Conservation (phyloP, 2,888 invertebrate species). For the Tuta absoluta region DNA sequence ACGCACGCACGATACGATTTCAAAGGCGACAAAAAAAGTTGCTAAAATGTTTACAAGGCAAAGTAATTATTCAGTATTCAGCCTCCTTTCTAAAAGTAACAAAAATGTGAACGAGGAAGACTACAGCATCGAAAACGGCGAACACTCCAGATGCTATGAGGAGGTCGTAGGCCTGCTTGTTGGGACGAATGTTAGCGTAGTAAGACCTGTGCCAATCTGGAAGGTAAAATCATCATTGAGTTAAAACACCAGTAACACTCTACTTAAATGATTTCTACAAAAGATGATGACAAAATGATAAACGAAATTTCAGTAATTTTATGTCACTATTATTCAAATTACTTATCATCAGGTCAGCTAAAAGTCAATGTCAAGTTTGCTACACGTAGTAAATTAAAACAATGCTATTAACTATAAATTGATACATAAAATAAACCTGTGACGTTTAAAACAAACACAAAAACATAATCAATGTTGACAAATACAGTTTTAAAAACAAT, state of each 20-base stretch:
- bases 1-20: not conserved
- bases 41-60: constrained; percentile 20
- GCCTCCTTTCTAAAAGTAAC: constrained; percentile 81
- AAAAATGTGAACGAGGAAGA: constrained; percentile 83
- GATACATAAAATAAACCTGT: constrained; percentile 1
- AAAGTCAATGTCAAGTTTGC: not conserved
- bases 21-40: not conserved
- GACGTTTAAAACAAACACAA: constrained; percentile 26
- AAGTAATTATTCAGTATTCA: constrained; percentile 61
- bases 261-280: not conserved
- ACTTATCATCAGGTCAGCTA: not conserved
- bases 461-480: constrained; percentile 24
- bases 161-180: constrained; percentile 85
- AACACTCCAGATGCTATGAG: constrained; percentile 84
- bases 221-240: constrained; percentile 33
- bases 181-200: constrained; percentile 80
- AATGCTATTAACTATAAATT: constrained; percentile 21
- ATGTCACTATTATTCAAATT: too few species aligned
- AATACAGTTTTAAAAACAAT: constrained; percentile 28
- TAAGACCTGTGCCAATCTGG: constrained; percentile 77
- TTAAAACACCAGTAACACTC: not conserved
- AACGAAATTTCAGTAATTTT: too few species aligned
- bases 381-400: not conserved
- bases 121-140: constrained; percentile 81
- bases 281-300: too few species aligned